Conservation (phyloP, 2,888 invertebrate species). For the Glaucopsyche alexis region DNA sequence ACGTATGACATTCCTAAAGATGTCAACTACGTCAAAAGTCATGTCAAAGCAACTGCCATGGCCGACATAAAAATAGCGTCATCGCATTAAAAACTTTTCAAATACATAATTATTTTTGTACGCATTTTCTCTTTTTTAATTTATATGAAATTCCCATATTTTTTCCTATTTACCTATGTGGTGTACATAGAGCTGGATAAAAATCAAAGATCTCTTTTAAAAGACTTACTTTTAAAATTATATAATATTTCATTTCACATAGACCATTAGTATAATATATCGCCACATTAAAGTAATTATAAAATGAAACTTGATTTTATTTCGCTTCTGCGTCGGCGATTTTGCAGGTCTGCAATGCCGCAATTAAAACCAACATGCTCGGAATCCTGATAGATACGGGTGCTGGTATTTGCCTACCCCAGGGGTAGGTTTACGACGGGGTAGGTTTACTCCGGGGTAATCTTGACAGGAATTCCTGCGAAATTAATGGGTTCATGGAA, state of each 20-base stretch:
- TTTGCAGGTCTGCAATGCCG: slow-evolving; percentile 48
- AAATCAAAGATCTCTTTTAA: too few relatives aligned
- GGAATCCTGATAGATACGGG: slow-evolving; percentile 49
- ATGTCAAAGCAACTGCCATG: too few relatives aligned
- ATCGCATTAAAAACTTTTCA: too few relatives aligned
- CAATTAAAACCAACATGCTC: slow-evolving; percentile 58
- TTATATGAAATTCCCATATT: too few relatives aligned
- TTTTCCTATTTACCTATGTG: too few relatives aligned
- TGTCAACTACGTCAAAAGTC: too few relatives aligned
- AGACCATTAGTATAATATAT: background rate
- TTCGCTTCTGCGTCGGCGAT: background rate
- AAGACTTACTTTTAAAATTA: background rate
- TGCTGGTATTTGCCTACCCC: slow-evolving; percentile 45
- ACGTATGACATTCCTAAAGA: too few relatives aligned
- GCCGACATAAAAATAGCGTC: too few relatives aligned
- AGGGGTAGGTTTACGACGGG: background rate
- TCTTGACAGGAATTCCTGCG: slow-evolving; percentile 25
- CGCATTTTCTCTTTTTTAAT: too few relatives aligned
- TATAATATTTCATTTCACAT: background rate
- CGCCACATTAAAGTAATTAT: background rate
- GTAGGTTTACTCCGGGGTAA: background rate
- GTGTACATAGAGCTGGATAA: too few relatives aligned
- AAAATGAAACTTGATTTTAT: background rate
- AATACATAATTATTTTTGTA: too few relatives aligned
- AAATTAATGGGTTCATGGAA: slow-evolving; percentile 19